phyloP scores from a whole-genome alignment of 2,797 vertebrate species.

The Menidia menidia region DNA sequence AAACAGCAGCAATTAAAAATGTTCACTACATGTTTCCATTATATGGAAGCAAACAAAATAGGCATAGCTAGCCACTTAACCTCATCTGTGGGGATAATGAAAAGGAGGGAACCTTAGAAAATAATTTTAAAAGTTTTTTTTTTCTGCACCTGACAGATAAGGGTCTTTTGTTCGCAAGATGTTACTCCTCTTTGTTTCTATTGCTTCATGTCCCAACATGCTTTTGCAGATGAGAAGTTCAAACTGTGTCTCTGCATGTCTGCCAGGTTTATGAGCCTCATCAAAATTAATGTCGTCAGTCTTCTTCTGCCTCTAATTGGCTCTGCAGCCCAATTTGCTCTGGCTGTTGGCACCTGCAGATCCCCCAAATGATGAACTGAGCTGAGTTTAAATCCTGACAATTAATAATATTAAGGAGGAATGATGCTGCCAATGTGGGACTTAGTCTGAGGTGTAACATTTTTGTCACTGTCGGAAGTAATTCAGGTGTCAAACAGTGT shows the following conservation, averaged over 20 bases:
- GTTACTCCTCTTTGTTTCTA: slow-evolving; percentile 1
- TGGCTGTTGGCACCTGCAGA: slow-evolving; percentile 79
- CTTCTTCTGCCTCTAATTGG: slow-evolving; percentile 73
- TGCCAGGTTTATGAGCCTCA: slow-evolving; percentile 63
- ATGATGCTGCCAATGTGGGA: slow-evolving; percentile 43
- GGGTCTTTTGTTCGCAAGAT: slow-evolving; percentile 3
- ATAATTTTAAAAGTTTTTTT: neutral
- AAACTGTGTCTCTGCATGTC: slow-evolving; percentile 67
- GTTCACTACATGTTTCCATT: too few species aligned
- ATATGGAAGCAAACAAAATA: too few species aligned
- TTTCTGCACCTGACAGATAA: slow-evolving; percentile 17
- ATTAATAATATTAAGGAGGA: slow-evolving; percentile 61
- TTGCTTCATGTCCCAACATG: neutral
- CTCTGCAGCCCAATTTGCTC: slow-evolving; percentile 75
- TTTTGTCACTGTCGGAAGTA: slow-evolving; percentile 50
- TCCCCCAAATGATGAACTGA: slow-evolving; percentile 58
- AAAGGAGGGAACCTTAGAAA: too few species aligned
- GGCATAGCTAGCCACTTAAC: too few species aligned
- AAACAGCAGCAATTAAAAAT: too few species aligned
- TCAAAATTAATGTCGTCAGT: slow-evolving; percentile 65
- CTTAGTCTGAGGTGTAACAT: slow-evolving; percentile 64
- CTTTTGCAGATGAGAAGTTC: slow-evolving; percentile 48
- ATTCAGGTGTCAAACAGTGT: slow-evolving; percentile 70
- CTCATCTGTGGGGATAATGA: too few species aligned
- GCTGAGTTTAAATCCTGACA: slow-evolving; percentile 48